A percentile compares a stretch with the other conserved stretches of the same genome.
Conservation (phyloP, 2,113 vertebrate genomes). For the Hemicordylus capensis region DNA sequence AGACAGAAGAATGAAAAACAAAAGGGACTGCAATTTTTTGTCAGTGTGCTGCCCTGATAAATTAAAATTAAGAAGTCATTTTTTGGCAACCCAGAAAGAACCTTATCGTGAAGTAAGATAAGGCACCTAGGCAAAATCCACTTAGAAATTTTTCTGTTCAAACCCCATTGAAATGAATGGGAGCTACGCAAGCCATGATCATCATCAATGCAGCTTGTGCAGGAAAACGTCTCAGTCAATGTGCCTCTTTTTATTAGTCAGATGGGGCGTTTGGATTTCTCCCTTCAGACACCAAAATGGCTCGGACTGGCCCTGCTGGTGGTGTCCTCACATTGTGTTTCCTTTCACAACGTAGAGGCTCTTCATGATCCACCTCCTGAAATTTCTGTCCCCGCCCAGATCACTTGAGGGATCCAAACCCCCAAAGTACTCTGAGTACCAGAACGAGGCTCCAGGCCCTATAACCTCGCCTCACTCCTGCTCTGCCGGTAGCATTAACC, state of each 20-base stretch:
- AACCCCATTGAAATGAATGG: background rate
- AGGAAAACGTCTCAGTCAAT: background rate
- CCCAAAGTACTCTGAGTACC: background rate
- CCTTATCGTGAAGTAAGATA: background rate
- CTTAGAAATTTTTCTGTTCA: background rate
- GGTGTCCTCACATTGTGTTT: background rate
- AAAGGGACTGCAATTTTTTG: background rate
- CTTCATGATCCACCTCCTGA: background rate
- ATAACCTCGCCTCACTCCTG: background rate
- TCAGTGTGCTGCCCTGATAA: background rate
- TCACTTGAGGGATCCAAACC: background rate
- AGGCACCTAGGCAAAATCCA: background rate
- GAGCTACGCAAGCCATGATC: background rate
- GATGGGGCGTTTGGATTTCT: background rate
- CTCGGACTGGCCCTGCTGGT: background rate
- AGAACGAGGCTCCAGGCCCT: too few species aligned
- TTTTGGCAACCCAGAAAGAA: background rate
- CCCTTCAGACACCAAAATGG: background rate
- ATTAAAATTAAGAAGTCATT: background rate
- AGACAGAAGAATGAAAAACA: background rate
- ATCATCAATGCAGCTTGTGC: background rate
- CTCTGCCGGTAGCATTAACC: background rate
- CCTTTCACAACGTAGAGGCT: background rate
- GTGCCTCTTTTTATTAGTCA: background rate
- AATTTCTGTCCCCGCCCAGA: background rate